Evolutionary conservation across 2,797 vertebrate genomes (phyloP).

Genomic region (Zalophus californianus): DNA sequence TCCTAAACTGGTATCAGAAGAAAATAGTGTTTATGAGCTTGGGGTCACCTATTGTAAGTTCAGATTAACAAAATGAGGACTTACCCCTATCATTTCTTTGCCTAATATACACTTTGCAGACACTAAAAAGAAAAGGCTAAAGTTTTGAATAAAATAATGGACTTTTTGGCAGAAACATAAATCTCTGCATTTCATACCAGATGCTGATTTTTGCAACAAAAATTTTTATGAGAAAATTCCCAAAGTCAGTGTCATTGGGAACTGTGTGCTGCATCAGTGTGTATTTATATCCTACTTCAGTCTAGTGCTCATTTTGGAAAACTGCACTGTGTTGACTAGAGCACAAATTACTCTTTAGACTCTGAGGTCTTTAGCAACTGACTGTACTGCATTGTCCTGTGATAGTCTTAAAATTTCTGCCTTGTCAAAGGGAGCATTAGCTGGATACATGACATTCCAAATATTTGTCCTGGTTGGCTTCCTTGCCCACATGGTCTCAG

Average conservation of each 20-base stretch:
- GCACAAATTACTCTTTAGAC: neutral
- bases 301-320: neutral
- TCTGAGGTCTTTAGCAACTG: neutral
- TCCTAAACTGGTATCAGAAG: neutral
- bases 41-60: neutral
- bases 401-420: neutral
- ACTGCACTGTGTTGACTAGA: neutral
- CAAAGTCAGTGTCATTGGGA: neutral
- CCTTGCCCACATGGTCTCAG: neutral
- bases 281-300: neutral
- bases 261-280: neutral
- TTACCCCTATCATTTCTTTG: neutral
- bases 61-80: neutral
- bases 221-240: neutral
- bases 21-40: neutral
- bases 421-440: neutral
- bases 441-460: neutral
- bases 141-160: neutral
- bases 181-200: neutral
- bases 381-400: accelerated
- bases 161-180: neutral
- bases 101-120: neutral
- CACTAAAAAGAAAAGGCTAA: neutral
- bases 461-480: neutral
- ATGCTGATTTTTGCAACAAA: neutral